Base-by-base conservation (phyloP, 2,797 vertebrate genomes). In the Oceanodroma leucorhoa region DNA sequence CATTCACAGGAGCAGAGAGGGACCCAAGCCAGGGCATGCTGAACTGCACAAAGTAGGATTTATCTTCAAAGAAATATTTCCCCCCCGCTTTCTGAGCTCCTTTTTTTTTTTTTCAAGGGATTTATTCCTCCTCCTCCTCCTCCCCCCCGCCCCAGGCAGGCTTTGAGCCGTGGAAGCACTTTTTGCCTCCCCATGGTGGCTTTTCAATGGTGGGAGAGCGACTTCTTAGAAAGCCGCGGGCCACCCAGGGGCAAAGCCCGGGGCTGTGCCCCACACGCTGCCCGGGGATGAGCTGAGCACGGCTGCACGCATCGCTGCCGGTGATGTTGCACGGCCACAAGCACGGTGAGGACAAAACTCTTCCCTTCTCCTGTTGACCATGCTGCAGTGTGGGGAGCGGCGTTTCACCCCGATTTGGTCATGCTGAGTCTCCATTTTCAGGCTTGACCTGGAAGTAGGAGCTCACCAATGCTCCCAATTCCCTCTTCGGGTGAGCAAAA, bases 1-100 rank as follows among this genome's bases (percentile, higher is more conserved):
- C 72, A 91, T 94, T 94, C 87, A 58, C 43, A 24, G 77, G 83
- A 92, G 90, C 65, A 17, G 48, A 78, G 71, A 83, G 64, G 80
- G 81, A 95, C 67, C 48, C 19, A 24, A 90, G 93, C 93, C 94
- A 94, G 88, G 78, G 62, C 45, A 40, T 24, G 93, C 87, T 82
- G 83, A 93, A 92, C 76, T 84, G 78, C 83, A 94, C 92, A 89
- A 92, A 96, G 87, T 89, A 62, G 93, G 94, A 93, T 95, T 96
- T 93, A 84, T 62, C 95, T 90, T 95, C 93, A 95, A 96, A 93
- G 89, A 91, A 96, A 85, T 80, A 83, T 92, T 89, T 51, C 27
- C 29, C 41, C 62, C 23, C 50, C 40, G n/a, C n/a, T 90, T 78
- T 90, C 83, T 71, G 38, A 75, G 48, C 53, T 43, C 48, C 6